phyloP scores from a whole-genome alignment of 2,888 invertebrate species.

The Tetrapedia diversipes region DNA sequence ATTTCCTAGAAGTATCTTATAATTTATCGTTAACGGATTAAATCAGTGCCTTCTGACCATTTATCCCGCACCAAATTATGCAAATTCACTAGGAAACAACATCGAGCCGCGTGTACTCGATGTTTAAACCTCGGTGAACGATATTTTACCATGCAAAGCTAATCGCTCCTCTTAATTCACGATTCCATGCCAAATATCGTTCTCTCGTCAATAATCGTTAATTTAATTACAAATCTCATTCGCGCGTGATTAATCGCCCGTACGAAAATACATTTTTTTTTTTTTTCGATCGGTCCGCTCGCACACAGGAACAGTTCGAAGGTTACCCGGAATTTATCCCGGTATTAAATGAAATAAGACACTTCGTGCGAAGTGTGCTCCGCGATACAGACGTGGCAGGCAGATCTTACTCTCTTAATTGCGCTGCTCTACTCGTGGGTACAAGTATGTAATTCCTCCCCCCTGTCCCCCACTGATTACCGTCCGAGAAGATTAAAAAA shows the following conservation, averaged over 20 bases:
- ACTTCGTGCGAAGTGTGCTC: conserved; percentile 3
- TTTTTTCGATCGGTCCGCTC: no score
- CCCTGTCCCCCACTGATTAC: no score
- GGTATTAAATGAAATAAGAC: conserved; percentile 12
- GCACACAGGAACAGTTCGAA: conserved; percentile 4
- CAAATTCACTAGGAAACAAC: no score
- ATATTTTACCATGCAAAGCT: not conserved
- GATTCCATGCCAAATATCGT: not conserved
- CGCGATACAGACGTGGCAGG: conserved; percentile 8
- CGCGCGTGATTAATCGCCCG: not conserved
- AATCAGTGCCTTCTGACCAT: no score
- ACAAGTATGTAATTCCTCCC: conserved; percentile 29
- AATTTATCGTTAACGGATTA: no score
- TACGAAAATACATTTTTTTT: not conserved
- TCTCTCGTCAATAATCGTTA: not conserved
- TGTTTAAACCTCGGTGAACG: not conserved
- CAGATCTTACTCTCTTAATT: conserved; percentile 30
- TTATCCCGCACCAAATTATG: no score
- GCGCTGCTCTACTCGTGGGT: conserved; percentile 8
- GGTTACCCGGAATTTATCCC: conserved; percentile 19
- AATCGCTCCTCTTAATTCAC: no score
- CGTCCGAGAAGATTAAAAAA: conserved; percentile 25
- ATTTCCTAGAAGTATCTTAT: no score
- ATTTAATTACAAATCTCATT: conserved; percentile 12
- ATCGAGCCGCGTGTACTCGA: not conserved